These are phyloP conservation scores for Microtus richardsoni DNA, from an alignment of 2,113 vertebrate genomes.

Conservation along the genomic window DNA sequence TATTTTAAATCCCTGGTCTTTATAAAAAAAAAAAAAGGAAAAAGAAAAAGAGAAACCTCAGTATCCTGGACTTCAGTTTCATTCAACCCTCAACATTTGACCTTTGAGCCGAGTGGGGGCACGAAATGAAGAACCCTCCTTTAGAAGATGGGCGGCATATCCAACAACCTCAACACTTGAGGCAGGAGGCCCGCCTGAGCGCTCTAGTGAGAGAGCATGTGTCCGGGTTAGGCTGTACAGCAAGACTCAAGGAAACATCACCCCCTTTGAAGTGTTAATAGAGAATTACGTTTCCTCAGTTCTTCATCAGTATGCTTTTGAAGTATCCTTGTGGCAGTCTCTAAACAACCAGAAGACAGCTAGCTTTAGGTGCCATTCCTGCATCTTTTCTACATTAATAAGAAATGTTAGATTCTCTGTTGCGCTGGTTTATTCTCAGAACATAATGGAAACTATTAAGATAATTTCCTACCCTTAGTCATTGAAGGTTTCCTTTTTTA, in stretches of 20 bases:
- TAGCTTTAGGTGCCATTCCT: background rate
- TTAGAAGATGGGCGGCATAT: background rate
- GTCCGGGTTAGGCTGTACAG: background rate
- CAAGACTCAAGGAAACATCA: background rate
- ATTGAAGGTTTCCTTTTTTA: background rate
- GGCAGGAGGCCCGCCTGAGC: background rate
- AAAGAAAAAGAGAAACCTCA: background rate
- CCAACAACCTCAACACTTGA: background rate
- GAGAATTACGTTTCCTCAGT: background rate
- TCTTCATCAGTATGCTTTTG: background rate
- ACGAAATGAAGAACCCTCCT: background rate
- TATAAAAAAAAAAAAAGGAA: background rate
- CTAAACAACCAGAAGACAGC: background rate
- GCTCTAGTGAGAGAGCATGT: background rate
- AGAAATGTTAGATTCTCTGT: slow-evolving; percentile 4
- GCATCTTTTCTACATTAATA: background rate
- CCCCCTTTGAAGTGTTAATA: background rate
- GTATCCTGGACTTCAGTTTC: background rate
- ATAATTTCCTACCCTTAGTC: background rate
- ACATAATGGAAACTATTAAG: background rate
- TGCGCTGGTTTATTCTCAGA: background rate
- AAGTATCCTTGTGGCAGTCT: background rate
- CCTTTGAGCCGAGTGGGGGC: slow-evolving; percentile 6
- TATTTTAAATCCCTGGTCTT: slow-evolving; percentile 34
- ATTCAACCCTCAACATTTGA: background rate